A percentile compares a stretch with the other conserved stretches of the same genome.
Conservation (phyloP, 2,113 vertebrate species). For the Taxidea taxus region DNA sequence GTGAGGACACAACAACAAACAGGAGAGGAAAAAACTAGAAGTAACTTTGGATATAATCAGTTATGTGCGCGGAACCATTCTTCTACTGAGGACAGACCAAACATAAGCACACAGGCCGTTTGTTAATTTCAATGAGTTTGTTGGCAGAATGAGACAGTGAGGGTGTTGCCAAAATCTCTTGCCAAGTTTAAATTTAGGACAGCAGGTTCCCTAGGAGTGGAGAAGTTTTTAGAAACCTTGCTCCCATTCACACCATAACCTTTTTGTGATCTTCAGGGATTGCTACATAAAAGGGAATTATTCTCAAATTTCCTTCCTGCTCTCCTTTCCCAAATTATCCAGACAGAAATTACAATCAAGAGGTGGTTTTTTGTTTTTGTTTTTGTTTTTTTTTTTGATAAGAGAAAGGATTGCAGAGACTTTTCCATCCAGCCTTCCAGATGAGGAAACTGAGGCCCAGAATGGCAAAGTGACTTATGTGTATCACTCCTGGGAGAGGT, state of each 20-base stretch:
- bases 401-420: neutral
- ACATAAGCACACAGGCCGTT: neutral
- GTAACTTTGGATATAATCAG: neutral
- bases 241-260: neutral
- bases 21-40: neutral
- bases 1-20: neutral
- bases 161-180: constrained; percentile 2
- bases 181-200: constrained; percentile 37
- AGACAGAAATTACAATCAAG: neutral
- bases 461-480: fast-evolving
- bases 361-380: no score
- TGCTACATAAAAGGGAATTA: neutral
- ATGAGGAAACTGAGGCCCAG: neutral
- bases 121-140: constrained; percentile 29
- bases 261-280: neutral
- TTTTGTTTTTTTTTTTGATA: neutral
- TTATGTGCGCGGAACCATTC: neutral
- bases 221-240: neutral
- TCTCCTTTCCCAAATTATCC: neutral
- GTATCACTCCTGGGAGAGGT: neutral
- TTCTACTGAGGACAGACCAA: neutral
- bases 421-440: neutral
- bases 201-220: neutral
- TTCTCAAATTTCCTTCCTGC: neutral
- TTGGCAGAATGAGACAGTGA: neutral